Evolutionary conservation across 2,888 invertebrate species (phyloP), one percentile per base, ranked within the genome.

Genomic region (Chalcis sispes): DNA sequence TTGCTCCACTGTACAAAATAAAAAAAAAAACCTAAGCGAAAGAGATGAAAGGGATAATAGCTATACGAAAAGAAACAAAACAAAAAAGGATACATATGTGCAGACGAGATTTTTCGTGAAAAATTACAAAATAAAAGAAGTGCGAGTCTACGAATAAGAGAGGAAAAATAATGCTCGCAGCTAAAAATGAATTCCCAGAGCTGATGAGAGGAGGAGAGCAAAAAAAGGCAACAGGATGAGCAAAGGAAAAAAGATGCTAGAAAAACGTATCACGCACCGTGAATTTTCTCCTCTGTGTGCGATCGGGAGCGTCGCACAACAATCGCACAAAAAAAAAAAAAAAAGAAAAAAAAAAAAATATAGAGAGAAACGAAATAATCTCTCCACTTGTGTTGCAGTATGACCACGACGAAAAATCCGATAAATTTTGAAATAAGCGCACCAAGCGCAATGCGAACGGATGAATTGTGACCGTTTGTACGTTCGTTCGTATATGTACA

Each of bases 221-320:
- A 56, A 69, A 50, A 61, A 29, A 50, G 59, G n/a, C 36, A 61
- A 29, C 50, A 36, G 20, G 42, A n/a, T n/a, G 29, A 29, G 67
- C 36, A 20, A 52, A 20, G n/a, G n/a, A n/a, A n/a, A n/a, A n/a
- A n/a, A n/a, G n/a, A n/a, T n/a, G n/a, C n/a, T n/a, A n/a, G n/a
- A n/a, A n/a, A n/a, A n/a, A n/a, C n/a, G n/a, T n/a, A n/a, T n/a
- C n/a, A n/a, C n/a, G n/a, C n/a, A n/a, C n/a, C 36, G 66, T 40
- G 48, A 48, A 50, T 32, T 62, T 25, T 42, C 15, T n/a, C 15
- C 15, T 2, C 13, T 15, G 42, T 8, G 29, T 72, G 74, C 69
- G 70, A 79, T 62, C 50, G 78, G 72, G 74, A 69, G 71, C 67
- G 48, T 25, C n/a, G 48, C 36, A 42, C 62, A 56, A 46, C 52